phyloP scores from a whole-genome alignment of 2,888 invertebrate species.

The Euplexia lucipara region DNA sequence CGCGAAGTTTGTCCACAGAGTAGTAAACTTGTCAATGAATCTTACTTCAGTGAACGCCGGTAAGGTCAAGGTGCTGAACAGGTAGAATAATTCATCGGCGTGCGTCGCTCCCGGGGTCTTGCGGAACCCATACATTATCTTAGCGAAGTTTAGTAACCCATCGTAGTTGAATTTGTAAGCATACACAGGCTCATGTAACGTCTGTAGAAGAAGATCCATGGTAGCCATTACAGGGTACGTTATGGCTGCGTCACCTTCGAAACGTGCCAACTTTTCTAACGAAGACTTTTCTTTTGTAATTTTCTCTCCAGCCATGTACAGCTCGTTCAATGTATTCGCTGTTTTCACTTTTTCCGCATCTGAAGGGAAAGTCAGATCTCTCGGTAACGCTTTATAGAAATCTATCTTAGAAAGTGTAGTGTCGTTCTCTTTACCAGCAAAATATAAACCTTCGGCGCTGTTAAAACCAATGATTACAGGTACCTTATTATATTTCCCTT shows the following conservation, averaged over 20 bases:
- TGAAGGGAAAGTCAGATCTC: conserved; percentile 77
- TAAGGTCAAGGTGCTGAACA: conserved; percentile 76
- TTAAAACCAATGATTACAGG: conserved; percentile 85
- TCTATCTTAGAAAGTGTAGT: conserved; percentile 78
- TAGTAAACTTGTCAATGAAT: conserved; percentile 73
- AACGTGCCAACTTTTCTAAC: conserved; percentile 78
- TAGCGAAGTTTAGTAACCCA: conserved; percentile 83
- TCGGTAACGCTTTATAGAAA: conserved; percentile 77
- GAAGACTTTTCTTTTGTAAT: conserved; percentile 74
- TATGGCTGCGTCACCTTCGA: conserved; percentile 82
- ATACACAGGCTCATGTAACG: conserved; percentile 73
- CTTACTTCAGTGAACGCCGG: conserved; percentile 46
- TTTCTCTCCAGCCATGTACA: conserved; percentile 84
- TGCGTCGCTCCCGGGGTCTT: conserved; percentile 83
- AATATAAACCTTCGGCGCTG: conserved; percentile 83
- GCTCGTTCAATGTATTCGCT: conserved; percentile 74
- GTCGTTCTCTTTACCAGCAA: conserved; percentile 84
- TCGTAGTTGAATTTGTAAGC: conserved; percentile 80
- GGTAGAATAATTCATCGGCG: conserved; percentile 86
- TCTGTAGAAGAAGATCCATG: conserved; percentile 74
- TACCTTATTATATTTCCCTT: conserved; percentile 77
- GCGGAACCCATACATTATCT: conserved; percentile 73
- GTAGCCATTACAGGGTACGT: conserved; percentile 78
- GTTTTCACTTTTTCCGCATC: conserved; percentile 69
- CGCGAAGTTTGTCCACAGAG: conserved; percentile 86